Evolutionary conservation across 2,888 invertebrate species (phyloP).

Genomic region (Leuctra nigra): DNA sequence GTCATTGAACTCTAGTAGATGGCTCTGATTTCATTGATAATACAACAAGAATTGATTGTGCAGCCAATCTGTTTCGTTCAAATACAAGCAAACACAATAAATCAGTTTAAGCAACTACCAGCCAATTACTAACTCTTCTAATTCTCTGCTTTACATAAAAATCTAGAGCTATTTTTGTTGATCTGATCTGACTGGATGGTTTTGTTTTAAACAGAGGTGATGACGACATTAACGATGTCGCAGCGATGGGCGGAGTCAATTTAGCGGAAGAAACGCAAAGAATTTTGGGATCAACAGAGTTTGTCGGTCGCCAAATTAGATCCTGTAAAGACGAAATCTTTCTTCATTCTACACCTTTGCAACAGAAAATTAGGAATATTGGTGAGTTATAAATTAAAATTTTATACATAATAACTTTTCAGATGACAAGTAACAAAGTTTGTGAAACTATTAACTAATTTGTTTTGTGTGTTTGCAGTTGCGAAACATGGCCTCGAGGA

Average conservation of each 20-base stretch:
- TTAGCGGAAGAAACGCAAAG: slow-evolving; percentile 92
- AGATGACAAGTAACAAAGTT: background rate
- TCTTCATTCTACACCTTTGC: slow-evolving; percentile 68
- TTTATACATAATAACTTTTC: background rate
- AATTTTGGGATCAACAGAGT: slow-evolving; percentile 84
- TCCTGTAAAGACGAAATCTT: slow-evolving; percentile 93
- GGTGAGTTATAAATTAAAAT: slow-evolving; percentile 40
- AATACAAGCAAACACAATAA: too few species aligned
- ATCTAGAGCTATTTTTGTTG: too few species aligned
- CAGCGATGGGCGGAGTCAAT: slow-evolving; percentile 98
- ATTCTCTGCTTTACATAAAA: background rate
- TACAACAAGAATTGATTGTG: too few species aligned
- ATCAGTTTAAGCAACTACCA: background rate
- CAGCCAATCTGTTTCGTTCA: too few species aligned
- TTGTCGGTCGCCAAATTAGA: slow-evolving; percentile 79
- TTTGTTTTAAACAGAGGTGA: slow-evolving; percentile 63
- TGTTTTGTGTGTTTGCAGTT: slow-evolving; percentile 40
- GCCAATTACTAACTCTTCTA: slow-evolving; percentile 8
- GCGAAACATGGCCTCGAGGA: slow-evolving; percentile 72
- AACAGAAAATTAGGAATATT: slow-evolving; percentile 67
- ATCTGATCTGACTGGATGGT: too few species aligned
- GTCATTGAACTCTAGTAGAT: too few species aligned
- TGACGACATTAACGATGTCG: slow-evolving; percentile 97
- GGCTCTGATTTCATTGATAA: too few species aligned
- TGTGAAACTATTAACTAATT: background rate